phyloP scores from a whole-genome alignment of 2,797 vertebrate genomes.

The Anableps anableps region DNA sequence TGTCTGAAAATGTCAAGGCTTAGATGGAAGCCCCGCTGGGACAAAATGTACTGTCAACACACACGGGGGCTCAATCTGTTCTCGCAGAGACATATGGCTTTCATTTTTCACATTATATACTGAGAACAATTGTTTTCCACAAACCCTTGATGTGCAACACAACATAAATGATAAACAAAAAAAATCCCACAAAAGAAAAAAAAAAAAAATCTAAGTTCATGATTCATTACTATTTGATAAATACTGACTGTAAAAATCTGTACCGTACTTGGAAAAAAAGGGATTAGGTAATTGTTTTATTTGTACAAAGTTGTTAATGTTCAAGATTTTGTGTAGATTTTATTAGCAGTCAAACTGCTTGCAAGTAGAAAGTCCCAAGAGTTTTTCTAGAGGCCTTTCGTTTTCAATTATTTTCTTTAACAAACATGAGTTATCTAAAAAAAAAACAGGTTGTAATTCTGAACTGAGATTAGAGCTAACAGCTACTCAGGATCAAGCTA shows the following conservation, averaged over 20 bases:
- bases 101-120: conserved; percentile 70
- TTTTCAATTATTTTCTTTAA: neutral
- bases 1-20: conserved; percentile 80
- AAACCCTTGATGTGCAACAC: conserved; percentile 45
- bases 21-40: conserved; percentile 72
- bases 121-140: conserved; percentile 65
- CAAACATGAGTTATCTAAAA: neutral
- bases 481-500: neutral
- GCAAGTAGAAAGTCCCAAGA: neutral
- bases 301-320: neutral
- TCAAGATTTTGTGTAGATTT: neutral
- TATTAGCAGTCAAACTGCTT: neutral
- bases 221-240: neutral
- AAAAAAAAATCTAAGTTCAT: conserved; percentile 1
- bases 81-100: conserved; percentile 67
- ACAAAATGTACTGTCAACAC: conserved; percentile 75
- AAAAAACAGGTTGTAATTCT: no score
- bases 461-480: neutral
- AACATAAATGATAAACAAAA: conserved; percentile 48
- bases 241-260: neutral
- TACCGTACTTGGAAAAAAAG: neutral
- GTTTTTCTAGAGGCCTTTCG: neutral
- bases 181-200: conserved; percentile 36
- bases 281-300: neutral
- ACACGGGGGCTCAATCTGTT: conserved; percentile 66